Percentiles rank a stretch among this genome's conserved stretches.
Conservation (phyloP, 2,113 vertebrate species). For the Garra rufa region DNA sequence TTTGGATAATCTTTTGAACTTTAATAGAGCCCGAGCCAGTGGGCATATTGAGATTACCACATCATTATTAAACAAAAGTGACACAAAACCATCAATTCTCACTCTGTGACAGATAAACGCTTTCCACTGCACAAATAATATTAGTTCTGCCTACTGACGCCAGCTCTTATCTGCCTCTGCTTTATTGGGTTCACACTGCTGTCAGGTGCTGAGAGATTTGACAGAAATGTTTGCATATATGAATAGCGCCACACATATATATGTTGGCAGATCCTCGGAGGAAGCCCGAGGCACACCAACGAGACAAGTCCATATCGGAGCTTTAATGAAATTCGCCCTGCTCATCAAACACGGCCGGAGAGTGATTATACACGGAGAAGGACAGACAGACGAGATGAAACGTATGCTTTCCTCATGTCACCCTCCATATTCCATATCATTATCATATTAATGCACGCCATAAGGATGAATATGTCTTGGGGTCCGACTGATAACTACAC, state of each 20-base stretch:
- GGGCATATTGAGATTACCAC: conserved; percentile 82
- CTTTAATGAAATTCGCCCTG: conserved; percentile 58
- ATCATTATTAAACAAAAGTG: conserved; percentile 85
- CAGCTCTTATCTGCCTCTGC: conserved; percentile 79
- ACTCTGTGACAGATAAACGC: conserved; percentile 80
- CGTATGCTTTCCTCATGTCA: conserved; percentile 38
- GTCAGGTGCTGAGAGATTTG: conserved; percentile 78
- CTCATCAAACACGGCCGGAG: conserved; percentile 52
- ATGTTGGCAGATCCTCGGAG: conserved; percentile 43
- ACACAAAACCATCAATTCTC: conserved; percentile 83
- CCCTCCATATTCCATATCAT: conserved; percentile 38
- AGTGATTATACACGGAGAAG: conserved; percentile 49
- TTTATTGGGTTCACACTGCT: conserved; percentile 81
- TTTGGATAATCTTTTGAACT: conserved; percentile 85
- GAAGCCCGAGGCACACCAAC: conserved; percentile 42
- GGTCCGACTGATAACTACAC: background rate
- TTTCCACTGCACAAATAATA: conserved; percentile 81
- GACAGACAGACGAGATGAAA: conserved; percentile 46
- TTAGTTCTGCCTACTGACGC: conserved; percentile 83
- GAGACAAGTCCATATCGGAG: conserved; percentile 46
- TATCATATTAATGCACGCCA: conserved; percentile 44
- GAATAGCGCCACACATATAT: conserved; percentile 72
- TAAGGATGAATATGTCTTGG: conserved; percentile 1
- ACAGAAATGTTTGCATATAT: conserved; percentile 82
- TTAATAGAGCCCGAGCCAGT: conserved; percentile 80